A percentile compares a stretch with the other conserved stretches of the same genome.
Conservation (phyloP, 2,888 invertebrate species). For the Dromius quadrimaculatus region DNA sequence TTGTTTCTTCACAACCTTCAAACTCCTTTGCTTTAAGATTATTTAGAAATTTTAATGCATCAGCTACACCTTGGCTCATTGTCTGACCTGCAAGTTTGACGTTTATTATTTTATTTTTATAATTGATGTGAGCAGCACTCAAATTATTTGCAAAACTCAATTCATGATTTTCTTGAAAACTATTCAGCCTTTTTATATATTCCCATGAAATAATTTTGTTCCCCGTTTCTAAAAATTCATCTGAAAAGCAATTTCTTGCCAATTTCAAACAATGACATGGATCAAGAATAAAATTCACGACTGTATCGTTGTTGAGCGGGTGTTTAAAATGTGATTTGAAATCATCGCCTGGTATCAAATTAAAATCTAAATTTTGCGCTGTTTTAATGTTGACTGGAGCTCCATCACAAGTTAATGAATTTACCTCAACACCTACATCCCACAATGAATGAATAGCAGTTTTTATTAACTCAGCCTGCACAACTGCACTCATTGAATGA, state of each 20-base stretch:
- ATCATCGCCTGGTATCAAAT: not conserved
- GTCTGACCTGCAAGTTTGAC: constrained; percentile 55
- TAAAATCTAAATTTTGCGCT: not conserved
- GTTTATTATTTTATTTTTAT: constrained; percentile 55
- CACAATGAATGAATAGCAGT: not conserved
- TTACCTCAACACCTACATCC: not conserved
- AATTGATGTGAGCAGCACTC: constrained; percentile 13
- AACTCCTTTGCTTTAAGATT: constrained; percentile 35
- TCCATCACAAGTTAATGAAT: not conserved
- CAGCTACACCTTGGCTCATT: constrained; percentile 54
- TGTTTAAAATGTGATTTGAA: not conserved
- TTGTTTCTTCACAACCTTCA: constrained; percentile 52
- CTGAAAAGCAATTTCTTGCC: not conserved
- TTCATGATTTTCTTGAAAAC: constrained; percentile 50
- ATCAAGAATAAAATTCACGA: not conserved
- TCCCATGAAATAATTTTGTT: constrained; percentile 42
- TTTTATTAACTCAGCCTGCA: not conserved
- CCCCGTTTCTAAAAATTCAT: not conserved
- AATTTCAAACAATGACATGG: not conserved
- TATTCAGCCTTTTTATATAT: constrained; percentile 52
- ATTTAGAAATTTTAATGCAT: constrained; percentile 54
- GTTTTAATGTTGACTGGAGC: not conserved
- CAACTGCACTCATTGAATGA: not conserved
- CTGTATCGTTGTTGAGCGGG: not conserved
- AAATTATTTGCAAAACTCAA: constrained; percentile 54